Evolutionary conservation across 2,113 vertebrate genomes (phyloP).

Genomic region (Danio rerio): GRCz12tu NC_133199.1:27251501-27252000

Average conservation of each 20-base stretch:
- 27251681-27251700: constrained; percentile 15
- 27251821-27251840: not conserved
- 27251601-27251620: constrained; percentile 22
- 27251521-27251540: not conserved
- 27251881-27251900: not conserved
- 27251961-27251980: no score
- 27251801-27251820: not conserved
- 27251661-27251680: constrained; percentile 20
- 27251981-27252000: no score
- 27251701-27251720: not conserved
- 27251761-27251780: not conserved
- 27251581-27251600: constrained; percentile 25
- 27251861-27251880: not conserved
- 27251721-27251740: not conserved
- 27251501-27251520: not conserved
- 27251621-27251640: constrained; percentile 26
- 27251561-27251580: not conserved
- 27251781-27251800: not conserved
- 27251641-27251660: constrained; percentile 35
- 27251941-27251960: not conserved
- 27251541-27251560: not conserved
- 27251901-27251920: not conserved
- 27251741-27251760: not conserved
- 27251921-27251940: not conserved
- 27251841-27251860: not conserved